These are phyloP conservation scores for Bombus polaris DNA, from an alignment of 1,140 invertebrate species.

Conservation along the genomic window DNA sequence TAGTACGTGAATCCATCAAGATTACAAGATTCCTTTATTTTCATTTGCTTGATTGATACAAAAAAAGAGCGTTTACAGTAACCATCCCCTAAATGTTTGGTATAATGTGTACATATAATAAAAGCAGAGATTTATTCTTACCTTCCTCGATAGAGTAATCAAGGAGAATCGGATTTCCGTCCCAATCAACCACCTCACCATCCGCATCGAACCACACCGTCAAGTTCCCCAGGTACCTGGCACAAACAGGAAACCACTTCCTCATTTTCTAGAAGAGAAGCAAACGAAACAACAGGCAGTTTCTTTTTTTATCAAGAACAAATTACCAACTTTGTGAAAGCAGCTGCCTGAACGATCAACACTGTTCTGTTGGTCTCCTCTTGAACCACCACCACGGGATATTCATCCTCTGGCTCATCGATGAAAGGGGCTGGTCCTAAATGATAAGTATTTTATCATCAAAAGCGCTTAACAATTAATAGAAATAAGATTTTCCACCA, in stretches of 20 bases:
- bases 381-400: slow-evolving; percentile 87
- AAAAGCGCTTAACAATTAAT: not conserved
- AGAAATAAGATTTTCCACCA: not conserved
- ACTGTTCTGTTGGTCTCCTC: slow-evolving; percentile 84
- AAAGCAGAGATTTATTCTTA: slow-evolving; percentile 62
- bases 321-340: slow-evolving; percentile 84
- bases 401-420: slow-evolving; percentile 84
- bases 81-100: no score
- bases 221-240: slow-evolving; percentile 74
- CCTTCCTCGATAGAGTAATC: slow-evolving; percentile 85
- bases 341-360: slow-evolving; percentile 88
- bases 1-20: no score
- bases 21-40: no score
- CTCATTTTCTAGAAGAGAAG: not conserved
- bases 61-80: no score
- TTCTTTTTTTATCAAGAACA: not conserved
- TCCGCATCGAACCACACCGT: slow-evolving; percentile 88
- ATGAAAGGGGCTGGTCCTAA: slow-evolving; percentile 82
- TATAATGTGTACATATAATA: not conserved
- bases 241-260: not conserved
- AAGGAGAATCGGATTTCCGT: slow-evolving; percentile 90
- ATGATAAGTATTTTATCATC: not conserved
- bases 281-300: not conserved
- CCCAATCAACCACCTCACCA: slow-evolving; percentile 87
- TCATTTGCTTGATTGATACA: no score